Evolutionary conservation across 2,113 vertebrate species (phyloP), one percentile per base, ranked within the genome.

Genomic region (Lepisosteus osseus): DNA sequence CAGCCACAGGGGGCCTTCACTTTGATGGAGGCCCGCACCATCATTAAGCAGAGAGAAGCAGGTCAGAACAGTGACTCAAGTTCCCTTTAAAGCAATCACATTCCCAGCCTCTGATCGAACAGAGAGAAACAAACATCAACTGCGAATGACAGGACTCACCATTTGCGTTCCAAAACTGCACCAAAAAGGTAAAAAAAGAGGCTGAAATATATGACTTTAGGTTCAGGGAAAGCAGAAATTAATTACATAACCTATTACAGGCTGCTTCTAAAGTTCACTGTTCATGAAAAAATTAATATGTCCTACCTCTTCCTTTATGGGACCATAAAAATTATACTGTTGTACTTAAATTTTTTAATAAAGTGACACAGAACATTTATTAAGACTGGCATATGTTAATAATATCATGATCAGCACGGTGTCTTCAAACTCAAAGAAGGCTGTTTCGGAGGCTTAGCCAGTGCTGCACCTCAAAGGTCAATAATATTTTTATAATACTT

Each of bases 291-390:
- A 93, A 94, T 95, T 93, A 95, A 96, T 97, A 93, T 88, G 86
- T 86, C 88, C 89, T 87, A 85, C 92, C 93, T 92, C 89, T 94
- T 91, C 93, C 94, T 96, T 97, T 95, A 95, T 92, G 90, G 90
- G 90, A 87, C 92, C 94, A 91, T 98, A 96, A 97, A 89, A 95
- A 94, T 90, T 88, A 91, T 86, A 86, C 82, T 91, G 93, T 94
- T 92, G 93, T 94, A 92, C 93, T 94, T 95, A 92, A 94, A 92
- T 93, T 93, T 93, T 86, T 95, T 95, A 95, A 97, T 95, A 94
- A 93, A 95, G 93, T 93, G 91, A 86, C 92, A 90, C 89, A 86
- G 92, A 88, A 84, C 90, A 94, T 96, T 95, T 94, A 96, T 95
- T 92, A 95, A 95, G 94, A 95, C 87, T 85, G 86, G 91, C 94